Evolutionary conservation across 2,888 invertebrate species (phyloP), one percentile per base, ranked within the genome.

Genomic region (Ectropis crepuscularia): DNA sequence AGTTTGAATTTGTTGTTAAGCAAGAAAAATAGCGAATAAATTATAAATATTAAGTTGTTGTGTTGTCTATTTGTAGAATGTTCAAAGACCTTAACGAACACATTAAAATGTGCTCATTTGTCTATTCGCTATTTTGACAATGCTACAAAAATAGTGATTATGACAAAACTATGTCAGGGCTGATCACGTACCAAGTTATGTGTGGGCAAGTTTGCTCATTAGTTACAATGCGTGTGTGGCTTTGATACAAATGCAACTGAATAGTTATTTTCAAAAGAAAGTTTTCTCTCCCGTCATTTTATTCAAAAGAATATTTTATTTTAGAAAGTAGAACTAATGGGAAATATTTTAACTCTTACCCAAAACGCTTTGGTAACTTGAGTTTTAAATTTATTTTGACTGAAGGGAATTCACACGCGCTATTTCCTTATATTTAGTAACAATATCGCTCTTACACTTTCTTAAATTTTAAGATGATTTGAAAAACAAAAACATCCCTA

Each of bases 141-240:
- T 65, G 57, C 61, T 53, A 64, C 64, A 63, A 68, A 67, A 65
- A 62, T 66, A 57, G 65, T 69, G 62, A 68, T 65, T 53, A 64
- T 71, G 70, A 61, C 65, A 68, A 67, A 76, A 72, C 68, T 69
- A 60, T 74, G 74, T 74, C 75, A 73, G 70, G 78, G 78, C 50
- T 71, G 68, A 70, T 66, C 63, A 55, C 65, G 68, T 62, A 72
- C 72, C 71, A 62, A 61, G 48, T 57, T 46, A 61, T 50, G 54
- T 57, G 53, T 61, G 57, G 54, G 50, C 42, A 37, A 51, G 11
- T 47, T 46, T 49, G 54, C 10, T 28, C 55, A 42, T 54, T 54
- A 50, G 48, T 61, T 61, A 64, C 62, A 57, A 53, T 53, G 55
- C 12, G 12, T 43, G 36, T 16, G 39, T 41, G 41, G 55, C 38